Base-by-base conservation (phyloP, 2,888 invertebrate genomes). In the Ischnus inquisitorius region DNA sequence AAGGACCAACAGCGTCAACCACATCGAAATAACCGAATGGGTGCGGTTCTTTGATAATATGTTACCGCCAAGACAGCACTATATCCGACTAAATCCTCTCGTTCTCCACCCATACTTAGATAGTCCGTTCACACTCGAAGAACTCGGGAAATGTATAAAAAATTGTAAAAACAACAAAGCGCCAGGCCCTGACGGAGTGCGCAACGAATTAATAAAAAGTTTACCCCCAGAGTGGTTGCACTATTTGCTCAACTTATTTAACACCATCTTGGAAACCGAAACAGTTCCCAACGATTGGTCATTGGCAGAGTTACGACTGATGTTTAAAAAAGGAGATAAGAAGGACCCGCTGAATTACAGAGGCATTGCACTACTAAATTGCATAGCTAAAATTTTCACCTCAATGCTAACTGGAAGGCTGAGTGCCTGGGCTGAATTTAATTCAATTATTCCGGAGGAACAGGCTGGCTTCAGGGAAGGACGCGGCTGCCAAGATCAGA, bases 391-490 rank as follows among this genome's bases (percentile, higher is more conserved):
- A 46, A 46, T 83, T 16, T 84, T 79, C 62, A 72, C 74, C n/a
- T n/a, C 62, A 41, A 28, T 84, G 4, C 16, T 79, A 41, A 5
- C 48, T 12, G 43, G 51, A 25, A 83, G 80, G 75, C 16, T 80
- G 14, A 65, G 51, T 19, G 46, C 54, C 16, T 81, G 80, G 76
- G 34, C 57, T 1, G 83, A 83, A 39, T 22, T 46, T 5, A 69
- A 39, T 39, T 62, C 60, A 19, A 69, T 84, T 16, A 64, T 84
- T 4, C 83, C 81, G 16, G 82, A 84, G 72, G 62, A 60, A 19
- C 82, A 85, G 67, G 74, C 65, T n/a, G 82, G 84, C 3, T 85
- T 84, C 60, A 76, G 85, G 65, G 76, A 62, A n/a, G 74, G 62
- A 12, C 54, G 71, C 12, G 74, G 85, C 3, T 77, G 77, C 48